A percentile compares a stretch with the other conserved stretches of the same genome.
Conservation (phyloP, 2,888 invertebrate genomes). For the Steinernema scapterisci region DNA sequence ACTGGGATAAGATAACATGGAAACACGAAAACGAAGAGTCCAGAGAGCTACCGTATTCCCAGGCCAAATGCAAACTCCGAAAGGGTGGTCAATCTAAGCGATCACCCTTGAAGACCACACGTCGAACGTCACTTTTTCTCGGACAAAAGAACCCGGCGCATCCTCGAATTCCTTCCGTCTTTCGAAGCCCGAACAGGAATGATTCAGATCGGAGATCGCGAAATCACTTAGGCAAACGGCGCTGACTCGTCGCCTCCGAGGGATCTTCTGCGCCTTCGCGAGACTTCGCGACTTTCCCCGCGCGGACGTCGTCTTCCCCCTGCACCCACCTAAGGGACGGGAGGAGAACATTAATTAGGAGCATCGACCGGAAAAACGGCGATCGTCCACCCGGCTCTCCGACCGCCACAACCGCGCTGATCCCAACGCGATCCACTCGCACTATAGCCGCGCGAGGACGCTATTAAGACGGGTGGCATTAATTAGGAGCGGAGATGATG, state of each 20-base stretch:
- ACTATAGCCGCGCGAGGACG: neutral
- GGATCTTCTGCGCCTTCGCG: neutral
- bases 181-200: neutral
- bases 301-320: neutral
- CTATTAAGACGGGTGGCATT: neutral
- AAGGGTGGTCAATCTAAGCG: neutral
- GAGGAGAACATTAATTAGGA: constrained; percentile 15
- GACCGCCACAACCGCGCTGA: neutral
- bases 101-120: neutral
- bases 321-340: neutral
- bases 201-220: constrained; percentile 11
- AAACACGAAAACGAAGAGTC: neutral
- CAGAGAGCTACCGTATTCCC: too few relatives aligned
- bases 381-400: neutral
- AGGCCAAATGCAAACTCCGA: too few relatives aligned
- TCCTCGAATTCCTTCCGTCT: too few relatives aligned
- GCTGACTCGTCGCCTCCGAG: neutral
- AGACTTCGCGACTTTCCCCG: neutral
- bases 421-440: neutral
- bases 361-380: constrained; percentile 27
- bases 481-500: neutral
- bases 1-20: neutral
- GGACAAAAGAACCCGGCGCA: too few relatives aligned
- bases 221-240: neutral
- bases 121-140: too few relatives aligned